These are phyloP conservation scores for Hypotaenidia okinawae DNA, from an alignment of 2,797 vertebrate species.

Conservation along the genomic window DNA sequence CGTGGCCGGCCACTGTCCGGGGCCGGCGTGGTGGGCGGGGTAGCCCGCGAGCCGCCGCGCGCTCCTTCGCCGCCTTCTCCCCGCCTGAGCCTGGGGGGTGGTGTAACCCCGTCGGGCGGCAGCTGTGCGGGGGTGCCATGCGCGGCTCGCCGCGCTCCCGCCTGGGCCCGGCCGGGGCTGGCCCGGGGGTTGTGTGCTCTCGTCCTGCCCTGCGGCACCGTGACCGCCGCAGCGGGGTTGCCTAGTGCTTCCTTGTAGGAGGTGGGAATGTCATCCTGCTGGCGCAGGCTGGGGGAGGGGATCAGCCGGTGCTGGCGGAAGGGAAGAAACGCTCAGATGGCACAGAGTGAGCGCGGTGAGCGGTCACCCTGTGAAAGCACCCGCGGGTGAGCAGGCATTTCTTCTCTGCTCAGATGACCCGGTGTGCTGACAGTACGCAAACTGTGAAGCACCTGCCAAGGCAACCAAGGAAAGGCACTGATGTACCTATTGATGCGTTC, in stretches of 20 bases:
- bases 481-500: background rate
- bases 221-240: background rate
- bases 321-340: accelerated
- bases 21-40: background rate
- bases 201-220: background rate
- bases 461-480: background rate
- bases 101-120: background rate
- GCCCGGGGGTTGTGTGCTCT: accelerated
- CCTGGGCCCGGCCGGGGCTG: background rate
- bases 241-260: accelerated
- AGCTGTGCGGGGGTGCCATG: background rate
- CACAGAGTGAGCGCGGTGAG: accelerated
- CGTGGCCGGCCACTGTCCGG: background rate
- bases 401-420: background rate
- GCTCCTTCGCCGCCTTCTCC: no score
- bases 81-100: no score
- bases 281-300: no score
- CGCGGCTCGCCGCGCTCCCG: no score
- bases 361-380: background rate
- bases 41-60: background rate
- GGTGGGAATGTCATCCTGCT: background rate
- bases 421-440: accelerated
- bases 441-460: background rate
- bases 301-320: background rate
- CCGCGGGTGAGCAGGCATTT: background rate